A percentile compares a stretch with the other conserved stretches of the same genome.
These are phyloP conservation scores for Myotis brandtii DNA, from an alignment of 2,113 vertebrate species.

Conservation along the genomic window DNA sequence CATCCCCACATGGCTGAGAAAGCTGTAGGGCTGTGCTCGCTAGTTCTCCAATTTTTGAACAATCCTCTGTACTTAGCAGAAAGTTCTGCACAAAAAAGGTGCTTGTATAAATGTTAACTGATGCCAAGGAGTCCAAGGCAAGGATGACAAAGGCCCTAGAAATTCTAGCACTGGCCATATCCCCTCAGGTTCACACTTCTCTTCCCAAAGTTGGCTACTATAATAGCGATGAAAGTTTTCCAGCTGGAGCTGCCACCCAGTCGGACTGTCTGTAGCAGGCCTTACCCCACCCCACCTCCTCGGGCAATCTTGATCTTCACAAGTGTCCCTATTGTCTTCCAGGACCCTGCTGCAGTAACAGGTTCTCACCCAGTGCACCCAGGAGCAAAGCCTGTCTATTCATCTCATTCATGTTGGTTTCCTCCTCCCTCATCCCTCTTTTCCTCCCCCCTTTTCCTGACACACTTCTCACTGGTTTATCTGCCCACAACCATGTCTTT, in stretches of 20 bases:
- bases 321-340: not conserved
- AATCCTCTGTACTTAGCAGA: not conserved
- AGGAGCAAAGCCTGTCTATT: too few species aligned
- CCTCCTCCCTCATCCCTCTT: not conserved
- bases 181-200: not conserved
- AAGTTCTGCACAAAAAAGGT: not conserved
- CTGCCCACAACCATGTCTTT: not conserved
- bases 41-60: not conserved
- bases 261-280: not conserved
- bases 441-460: not conserved
- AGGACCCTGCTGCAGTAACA: not conserved
- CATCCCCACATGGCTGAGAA: not conserved
- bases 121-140: not conserved
- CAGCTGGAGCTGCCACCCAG: not conserved
- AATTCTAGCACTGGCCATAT: not conserved
- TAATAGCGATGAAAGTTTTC: not conserved
- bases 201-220: not conserved
- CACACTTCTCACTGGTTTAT: not conserved
- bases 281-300: not conserved
- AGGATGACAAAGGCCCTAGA: not conserved
- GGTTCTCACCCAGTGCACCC: not conserved
- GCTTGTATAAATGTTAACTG: not conserved
- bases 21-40: not conserved
- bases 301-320: not conserved
- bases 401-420: not conserved